A percentile compares a stretch with the other conserved stretches of the same genome.
Conservation (phyloP, 2,113 vertebrate species). For the Apaloderma vittatum region DNA sequence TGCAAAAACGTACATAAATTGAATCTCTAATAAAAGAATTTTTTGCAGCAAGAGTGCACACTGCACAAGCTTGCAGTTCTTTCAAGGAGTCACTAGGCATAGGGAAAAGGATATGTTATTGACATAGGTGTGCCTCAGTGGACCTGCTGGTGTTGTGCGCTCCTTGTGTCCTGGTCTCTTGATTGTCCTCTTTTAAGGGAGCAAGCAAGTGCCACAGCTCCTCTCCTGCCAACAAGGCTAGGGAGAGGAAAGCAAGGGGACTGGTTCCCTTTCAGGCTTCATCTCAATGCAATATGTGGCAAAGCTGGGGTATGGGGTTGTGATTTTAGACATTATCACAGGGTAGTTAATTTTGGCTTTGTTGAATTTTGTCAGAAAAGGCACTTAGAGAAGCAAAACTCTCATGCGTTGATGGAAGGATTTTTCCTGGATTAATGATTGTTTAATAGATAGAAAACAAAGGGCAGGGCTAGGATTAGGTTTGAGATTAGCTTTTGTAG, state of each 20-base stretch:
- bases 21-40: neutral
- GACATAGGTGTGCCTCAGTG: neutral
- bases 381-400: neutral
- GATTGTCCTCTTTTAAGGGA: neutral
- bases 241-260: neutral
- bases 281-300: neutral
- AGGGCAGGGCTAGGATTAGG: neutral
- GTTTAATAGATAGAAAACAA: slow-evolving; percentile 41
- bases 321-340: neutral
- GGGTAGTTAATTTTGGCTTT: neutral
- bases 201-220: neutral
- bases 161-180: neutral
- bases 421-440: slow-evolving; percentile 65
- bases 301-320: neutral
- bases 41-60: neutral
- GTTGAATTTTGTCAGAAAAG: neutral
- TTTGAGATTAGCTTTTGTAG: neutral
- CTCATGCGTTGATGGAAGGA: neutral
- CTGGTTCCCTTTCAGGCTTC: neutral
- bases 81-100: neutral
- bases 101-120: neutral
- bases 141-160: neutral
- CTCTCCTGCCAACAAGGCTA: neutral
- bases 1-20: neutral
- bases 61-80: neutral